These are phyloP conservation scores for Oxyura jamaicensis DNA, from an alignment of 2,113 vertebrate genomes.

Conservation along the genomic window DNA sequence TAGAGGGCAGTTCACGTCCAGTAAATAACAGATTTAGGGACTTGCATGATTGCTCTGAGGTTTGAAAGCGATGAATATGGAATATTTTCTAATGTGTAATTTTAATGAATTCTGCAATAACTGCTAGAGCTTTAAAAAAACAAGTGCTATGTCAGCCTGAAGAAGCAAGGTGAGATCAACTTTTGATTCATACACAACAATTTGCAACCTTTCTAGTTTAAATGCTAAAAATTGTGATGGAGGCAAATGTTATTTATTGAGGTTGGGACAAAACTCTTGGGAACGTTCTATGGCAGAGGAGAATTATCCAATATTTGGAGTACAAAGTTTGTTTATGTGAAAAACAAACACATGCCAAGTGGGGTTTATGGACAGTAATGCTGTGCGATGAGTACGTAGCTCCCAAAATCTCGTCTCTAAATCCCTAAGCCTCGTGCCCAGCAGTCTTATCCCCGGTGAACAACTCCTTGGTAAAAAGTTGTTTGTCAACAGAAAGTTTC, in stretches of 20 bases:
- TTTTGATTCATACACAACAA: neutral
- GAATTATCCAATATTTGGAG: conserved; percentile 14
- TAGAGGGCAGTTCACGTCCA: conserved; percentile 70
- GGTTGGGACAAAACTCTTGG: neutral
- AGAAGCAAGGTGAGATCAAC: neutral
- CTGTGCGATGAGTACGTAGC: neutral
- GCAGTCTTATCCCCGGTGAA: neutral
- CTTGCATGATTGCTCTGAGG: neutral
- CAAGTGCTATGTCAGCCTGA: neutral
- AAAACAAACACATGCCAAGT: neutral
- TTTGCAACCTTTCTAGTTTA: neutral
- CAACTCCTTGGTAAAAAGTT: neutral
- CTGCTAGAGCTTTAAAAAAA: neutral
- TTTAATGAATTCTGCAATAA: neutral
- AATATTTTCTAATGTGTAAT: neutral
- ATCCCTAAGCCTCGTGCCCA: neutral
- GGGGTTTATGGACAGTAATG: neutral
- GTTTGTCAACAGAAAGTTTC: neutral
- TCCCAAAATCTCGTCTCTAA: neutral
- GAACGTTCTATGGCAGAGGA: neutral
- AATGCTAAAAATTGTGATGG: neutral
- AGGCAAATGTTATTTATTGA: neutral
- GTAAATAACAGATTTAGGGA: neutral
- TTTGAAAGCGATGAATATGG: fast-evolving
- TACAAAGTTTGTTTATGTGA: neutral